Evolutionary conservation across 2,888 invertebrate species (phyloP).

Genomic region (Morpho achilles): DNA sequence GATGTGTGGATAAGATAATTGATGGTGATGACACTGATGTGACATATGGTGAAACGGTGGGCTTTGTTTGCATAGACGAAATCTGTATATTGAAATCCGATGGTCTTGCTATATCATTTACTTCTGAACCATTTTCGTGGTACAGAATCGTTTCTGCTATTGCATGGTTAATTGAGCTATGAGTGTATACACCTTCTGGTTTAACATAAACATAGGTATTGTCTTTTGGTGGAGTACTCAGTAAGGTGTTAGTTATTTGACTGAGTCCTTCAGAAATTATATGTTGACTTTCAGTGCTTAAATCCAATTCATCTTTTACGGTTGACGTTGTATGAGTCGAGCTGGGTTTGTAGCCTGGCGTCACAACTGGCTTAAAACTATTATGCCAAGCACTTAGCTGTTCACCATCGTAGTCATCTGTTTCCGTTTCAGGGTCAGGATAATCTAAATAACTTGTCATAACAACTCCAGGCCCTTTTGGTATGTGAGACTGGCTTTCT

Average conservation of each 20-base stretch:
- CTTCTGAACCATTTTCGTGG: conserved; percentile 77
- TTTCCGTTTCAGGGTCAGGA: conserved; percentile 54
- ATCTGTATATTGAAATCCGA: conserved; percentile 73
- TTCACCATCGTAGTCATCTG: conserved; percentile 61
- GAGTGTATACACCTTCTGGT: conserved; percentile 57
- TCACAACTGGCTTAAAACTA: conserved; percentile 68
- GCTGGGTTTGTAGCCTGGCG: conserved; percentile 65
- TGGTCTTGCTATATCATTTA: conserved; percentile 69
- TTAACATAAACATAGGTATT: conserved; percentile 51
- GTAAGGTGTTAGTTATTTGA: conserved; percentile 75
- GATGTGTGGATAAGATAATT: conserved; percentile 60
- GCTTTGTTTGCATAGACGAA: conserved; percentile 72
- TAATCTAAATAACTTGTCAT: conserved; percentile 72
- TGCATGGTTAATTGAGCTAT: conserved; percentile 80
- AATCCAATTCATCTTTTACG: conserved; percentile 40
- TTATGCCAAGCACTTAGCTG: conserved; percentile 65
- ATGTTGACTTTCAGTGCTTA: conserved; percentile 52
- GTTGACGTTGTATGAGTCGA: conserved; percentile 42
- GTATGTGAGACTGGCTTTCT: conserved; percentile 68
- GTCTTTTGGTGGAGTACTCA: conserved; percentile 67
- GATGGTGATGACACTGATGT: conserved; percentile 47
- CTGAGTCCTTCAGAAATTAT: conserved; percentile 78
- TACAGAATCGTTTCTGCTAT: conserved; percentile 82
- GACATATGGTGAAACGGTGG: conserved; percentile 52
- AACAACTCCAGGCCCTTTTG: conserved; percentile 70